Evolutionary conservation across 30 jellyfish, hydroid and myxozoan genomes (phyloP).

Genomic region (Chironex yamaguchii): DNA sequence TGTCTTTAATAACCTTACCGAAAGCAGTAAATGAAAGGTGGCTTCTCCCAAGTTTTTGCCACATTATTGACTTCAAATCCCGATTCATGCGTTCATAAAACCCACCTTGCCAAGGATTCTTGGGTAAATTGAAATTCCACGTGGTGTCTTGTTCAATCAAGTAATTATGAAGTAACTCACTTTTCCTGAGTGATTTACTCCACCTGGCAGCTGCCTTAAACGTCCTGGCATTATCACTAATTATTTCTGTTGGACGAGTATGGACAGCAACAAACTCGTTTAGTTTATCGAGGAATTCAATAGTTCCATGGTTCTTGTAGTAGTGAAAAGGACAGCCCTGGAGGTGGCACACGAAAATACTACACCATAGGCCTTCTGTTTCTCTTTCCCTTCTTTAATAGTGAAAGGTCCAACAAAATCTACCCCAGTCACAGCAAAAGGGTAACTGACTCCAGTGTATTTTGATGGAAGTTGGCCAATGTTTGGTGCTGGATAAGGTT

Average conservation of each 20-base stretch:
- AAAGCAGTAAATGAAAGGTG: conserved; percentile 38
- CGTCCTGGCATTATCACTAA: conserved; percentile 11
- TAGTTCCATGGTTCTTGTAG: background rate
- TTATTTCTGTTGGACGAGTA: background rate
- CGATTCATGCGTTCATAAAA: conserved; percentile 58
- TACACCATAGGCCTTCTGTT: background rate
- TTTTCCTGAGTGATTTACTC: background rate
- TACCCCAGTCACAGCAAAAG: conserved; percentile 41
- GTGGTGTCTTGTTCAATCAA: background rate
- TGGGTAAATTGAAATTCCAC: conserved; percentile 16
- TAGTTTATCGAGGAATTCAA: background rate
- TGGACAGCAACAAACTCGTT: background rate
- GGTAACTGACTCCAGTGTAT: too few species aligned
- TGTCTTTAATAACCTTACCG: conserved; percentile 26
- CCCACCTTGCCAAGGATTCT: conserved; percentile 55
- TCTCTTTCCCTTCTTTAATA: background rate
- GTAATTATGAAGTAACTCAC: conserved; percentile 3
- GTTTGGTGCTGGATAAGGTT: conserved; percentile 2
- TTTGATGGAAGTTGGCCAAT: background rate
- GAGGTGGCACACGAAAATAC: background rate
- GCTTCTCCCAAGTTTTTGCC: conserved; percentile 52
- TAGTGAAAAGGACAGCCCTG: background rate
- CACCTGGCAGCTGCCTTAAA: conserved; percentile 8
- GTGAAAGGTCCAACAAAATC: conserved; percentile 51
- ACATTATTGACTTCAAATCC: conserved; percentile 30